Percentiles rank a stretch among this genome's conserved stretches.
Evolutionary conservation across 2,113 vertebrate genomes (phyloP).

Genomic region (Cacatua alba): DNA sequence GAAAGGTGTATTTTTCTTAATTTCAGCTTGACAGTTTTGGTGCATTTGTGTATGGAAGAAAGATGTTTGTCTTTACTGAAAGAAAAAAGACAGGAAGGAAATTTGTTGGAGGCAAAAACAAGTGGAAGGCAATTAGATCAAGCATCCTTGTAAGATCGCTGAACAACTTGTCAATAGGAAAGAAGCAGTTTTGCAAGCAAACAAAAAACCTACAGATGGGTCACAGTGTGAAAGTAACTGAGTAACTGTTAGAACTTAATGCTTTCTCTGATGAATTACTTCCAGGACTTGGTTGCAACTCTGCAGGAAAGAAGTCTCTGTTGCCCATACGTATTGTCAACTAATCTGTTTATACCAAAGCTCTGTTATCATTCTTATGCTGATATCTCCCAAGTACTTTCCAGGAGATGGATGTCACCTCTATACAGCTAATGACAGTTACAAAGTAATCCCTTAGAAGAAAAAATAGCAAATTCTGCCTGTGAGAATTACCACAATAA

Average conservation of each 20-base stretch:
- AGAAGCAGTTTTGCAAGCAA: neutral
- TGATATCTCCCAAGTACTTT: neutral
- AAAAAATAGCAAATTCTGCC: neutral
- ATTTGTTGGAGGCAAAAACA: neutral
- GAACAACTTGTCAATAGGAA: neutral
- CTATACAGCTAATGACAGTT: neutral
- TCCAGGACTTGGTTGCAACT: neutral
- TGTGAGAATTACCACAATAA: neutral
- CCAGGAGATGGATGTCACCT: neutral
- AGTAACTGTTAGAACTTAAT: neutral
- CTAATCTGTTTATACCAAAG: neutral
- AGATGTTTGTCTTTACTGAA: neutral
- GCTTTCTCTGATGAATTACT: neutral
- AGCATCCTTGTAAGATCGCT: neutral
- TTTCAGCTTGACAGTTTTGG: neutral
- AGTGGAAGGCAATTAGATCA: neutral
- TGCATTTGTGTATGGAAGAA: neutral
- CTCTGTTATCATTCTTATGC: neutral
- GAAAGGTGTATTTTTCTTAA: neutral
- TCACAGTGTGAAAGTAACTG: neutral
- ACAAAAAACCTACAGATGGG: neutral
- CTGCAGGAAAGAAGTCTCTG: neutral
- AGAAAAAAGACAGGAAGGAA: neutral
- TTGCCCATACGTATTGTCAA: neutral
- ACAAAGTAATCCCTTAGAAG: neutral